phyloP scores from a whole-genome alignment of 1,140 invertebrate species.

The Bombus sylvicola region DNA sequence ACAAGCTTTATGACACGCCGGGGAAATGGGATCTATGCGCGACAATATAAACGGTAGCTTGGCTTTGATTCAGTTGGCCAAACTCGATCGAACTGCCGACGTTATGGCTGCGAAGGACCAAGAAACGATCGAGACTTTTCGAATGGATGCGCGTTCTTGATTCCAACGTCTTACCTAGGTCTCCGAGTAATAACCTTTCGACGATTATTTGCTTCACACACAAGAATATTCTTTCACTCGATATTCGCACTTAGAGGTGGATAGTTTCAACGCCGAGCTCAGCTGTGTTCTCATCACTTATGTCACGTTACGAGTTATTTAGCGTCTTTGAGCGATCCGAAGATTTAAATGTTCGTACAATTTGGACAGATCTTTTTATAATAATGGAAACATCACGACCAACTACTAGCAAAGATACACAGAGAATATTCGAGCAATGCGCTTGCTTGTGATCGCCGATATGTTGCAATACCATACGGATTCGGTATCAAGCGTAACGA shows the following conservation, averaged over 20 bases:
- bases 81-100: background rate
- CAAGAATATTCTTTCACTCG: background rate
- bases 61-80: constrained; percentile 23
- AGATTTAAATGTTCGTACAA: background rate
- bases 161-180: too few species aligned
- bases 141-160: background rate
- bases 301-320: background rate
- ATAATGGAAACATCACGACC: background rate
- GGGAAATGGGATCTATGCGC: constrained; percentile 15
- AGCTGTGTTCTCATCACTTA: too few species aligned
- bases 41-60: constrained; percentile 17
- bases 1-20: background rate
- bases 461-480: constrained; percentile 8
- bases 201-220: too few species aligned
- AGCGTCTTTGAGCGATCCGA: background rate
- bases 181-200: too few species aligned
- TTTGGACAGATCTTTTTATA: background rate
- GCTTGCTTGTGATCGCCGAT: background rate
- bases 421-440: background rate
- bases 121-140: background rate
- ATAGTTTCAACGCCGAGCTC: too few species aligned
- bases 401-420: background rate
- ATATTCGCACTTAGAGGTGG: background rate
- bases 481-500: background rate
- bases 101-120: background rate